Evolutionary conservation across 2,888 invertebrate genomes (phyloP), one percentile per base, ranked within the genome.

Genomic region (Aquatica leii): DNA sequence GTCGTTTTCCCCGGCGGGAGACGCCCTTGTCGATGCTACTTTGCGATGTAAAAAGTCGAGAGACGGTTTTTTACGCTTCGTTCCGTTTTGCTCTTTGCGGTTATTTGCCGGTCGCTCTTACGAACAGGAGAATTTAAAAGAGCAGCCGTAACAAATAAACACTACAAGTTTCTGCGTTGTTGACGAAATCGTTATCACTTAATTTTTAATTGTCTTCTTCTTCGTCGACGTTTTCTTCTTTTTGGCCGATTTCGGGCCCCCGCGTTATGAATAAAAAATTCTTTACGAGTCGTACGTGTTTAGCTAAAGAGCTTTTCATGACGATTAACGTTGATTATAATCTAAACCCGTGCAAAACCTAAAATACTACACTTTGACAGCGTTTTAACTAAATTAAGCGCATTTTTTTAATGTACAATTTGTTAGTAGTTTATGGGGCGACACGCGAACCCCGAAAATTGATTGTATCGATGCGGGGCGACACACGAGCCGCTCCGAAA

Each of bases 1-100:
- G 69, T 71, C 68, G 72, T 71, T 68, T 62, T 67, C 69, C 62
- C 65, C 62, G 62, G 66, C 67, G 68, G 68, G 68, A 66, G 68
- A 68, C 68, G 68, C 68, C 68, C 69, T 68, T 67, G 67, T 67
- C 67, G 67, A 67, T 67, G 67, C 64, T 67, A 67, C 67, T 67
- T 67, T 67, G 67, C 60, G 67, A 67, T 67, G 61, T 67, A 64
- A 67, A 67, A 67, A 67, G 64, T 64, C 64, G 64, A 61, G 64
- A 64, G 67, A 64, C 64, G 57, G 61, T 67, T 67, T 67, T 67
- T 64, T 57, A 48, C 51, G 55, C 57, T 59, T 37, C 60, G 60
- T 56, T 50, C 59, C 66, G 66, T 66, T n/a, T 66, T 64, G 64
- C 64, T 64, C 64, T 64, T 64, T 64, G 64, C 64, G 64, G 64